phyloP scores from a whole-genome alignment of 1,140 invertebrate genomes.

The Brachionus angularis region DNA sequence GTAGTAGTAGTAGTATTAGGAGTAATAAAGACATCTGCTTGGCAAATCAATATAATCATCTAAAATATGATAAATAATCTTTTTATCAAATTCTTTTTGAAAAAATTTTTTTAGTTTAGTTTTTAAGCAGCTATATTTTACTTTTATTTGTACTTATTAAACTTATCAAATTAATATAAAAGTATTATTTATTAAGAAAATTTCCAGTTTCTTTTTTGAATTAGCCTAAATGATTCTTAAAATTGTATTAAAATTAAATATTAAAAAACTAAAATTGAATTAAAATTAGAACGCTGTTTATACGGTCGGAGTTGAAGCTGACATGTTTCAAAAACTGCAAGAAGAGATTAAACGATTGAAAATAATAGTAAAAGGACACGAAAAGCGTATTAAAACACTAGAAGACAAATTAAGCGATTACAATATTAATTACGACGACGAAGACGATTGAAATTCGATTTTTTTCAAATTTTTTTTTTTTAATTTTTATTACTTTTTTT shows the following conservation, averaged over 20 bases:
- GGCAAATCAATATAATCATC: no score
- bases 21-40: no score
- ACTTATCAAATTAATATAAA: no score
- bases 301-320: slow-evolving; percentile 42
- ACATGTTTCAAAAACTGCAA: slow-evolving; percentile 47
- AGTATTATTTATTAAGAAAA: no score
- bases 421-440: slow-evolving; percentile 39
- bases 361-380: slow-evolving; percentile 59
- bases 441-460: slow-evolving; percentile 31
- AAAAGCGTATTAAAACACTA: slow-evolving; percentile 57
- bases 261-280: neutral
- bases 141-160: no score
- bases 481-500: slow-evolving; percentile 10
- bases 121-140: no score
- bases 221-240: neutral
- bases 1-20: no score
- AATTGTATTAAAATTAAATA: neutral
- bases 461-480: slow-evolving; percentile 26
- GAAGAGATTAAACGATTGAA: slow-evolving; percentile 59
- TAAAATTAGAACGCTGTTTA: slow-evolving; percentile 13
- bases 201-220: no score
- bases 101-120: no score
- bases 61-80: no score
- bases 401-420: slow-evolving; percentile 47
- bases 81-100: neutral